phyloP scores from a whole-genome alignment of 2,888 invertebrate species.

The Julus scanicus region DNA sequence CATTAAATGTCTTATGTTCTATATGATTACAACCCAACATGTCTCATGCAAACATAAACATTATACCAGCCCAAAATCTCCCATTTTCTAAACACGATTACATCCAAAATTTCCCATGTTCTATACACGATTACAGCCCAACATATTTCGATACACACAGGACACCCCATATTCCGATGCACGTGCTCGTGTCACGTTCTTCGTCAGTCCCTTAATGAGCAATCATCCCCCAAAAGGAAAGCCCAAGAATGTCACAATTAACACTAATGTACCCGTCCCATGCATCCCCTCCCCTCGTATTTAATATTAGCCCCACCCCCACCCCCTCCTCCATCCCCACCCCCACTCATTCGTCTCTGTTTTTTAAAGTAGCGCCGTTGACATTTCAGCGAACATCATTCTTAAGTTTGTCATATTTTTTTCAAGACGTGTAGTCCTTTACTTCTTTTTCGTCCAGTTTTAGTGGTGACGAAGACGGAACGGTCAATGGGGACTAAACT shows the following conservation, averaged over 20 bases:
- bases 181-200: neutral
- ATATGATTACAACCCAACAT: too few species aligned
- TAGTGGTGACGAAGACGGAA: constrained; percentile 10
- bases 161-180: neutral
- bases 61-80: too few species aligned
- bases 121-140: too few species aligned
- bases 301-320: constrained; percentile 23
- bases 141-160: too few species aligned
- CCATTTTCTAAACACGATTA: too few species aligned
- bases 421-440: neutral
- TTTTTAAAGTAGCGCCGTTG: neutral
- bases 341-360: constrained; percentile 12
- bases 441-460: neutral
- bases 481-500: neutral
- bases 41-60: too few species aligned
- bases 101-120: too few species aligned
- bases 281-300: neutral
- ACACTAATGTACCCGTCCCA: constrained; percentile 3
- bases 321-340: neutral
- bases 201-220: constrained; percentile 33
- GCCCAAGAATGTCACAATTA: constrained; percentile 33
- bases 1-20: too few species aligned
- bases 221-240: constrained; percentile 15
- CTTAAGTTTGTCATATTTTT: constrained; percentile 27
- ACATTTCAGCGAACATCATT: constrained; percentile 33